Conservation (phyloP, 2,113 vertebrate genomes). For the Nyctibius bracteatus region DNA sequence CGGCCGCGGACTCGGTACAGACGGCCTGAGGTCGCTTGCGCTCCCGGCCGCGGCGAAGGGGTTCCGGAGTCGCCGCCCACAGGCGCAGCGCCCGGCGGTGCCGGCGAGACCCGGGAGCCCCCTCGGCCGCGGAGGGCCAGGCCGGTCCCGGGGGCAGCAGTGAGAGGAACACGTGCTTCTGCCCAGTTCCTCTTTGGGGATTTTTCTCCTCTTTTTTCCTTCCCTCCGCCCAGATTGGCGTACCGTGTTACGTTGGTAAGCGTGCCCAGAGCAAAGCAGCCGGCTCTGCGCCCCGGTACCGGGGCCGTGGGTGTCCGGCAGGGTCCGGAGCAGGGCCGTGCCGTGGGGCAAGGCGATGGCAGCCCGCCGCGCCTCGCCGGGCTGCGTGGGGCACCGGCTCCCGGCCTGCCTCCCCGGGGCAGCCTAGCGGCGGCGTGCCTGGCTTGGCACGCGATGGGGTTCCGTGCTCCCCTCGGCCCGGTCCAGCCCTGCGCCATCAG, state of each 20-base stretch:
- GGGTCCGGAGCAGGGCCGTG: not conserved
- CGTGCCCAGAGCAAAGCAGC: not conserved
- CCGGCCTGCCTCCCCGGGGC: fast-evolving
- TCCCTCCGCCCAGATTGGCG: fast-evolving
- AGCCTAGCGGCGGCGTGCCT: not conserved
- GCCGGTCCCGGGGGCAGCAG: not conserved
- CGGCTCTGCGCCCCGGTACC: too few species aligned
- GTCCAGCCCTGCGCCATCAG: not conserved
- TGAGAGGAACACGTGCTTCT: not conserved
- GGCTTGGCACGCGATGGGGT: fast-evolving
- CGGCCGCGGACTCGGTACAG: too few species aligned
- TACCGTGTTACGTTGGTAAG: not conserved
- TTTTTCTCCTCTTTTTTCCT: not conserved
- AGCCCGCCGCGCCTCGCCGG: fast-evolving
- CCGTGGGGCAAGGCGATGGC: fast-evolving
- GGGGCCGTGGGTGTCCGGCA: not conserved
- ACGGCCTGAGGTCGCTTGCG: too few species aligned
- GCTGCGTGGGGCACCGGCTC: fast-evolving
- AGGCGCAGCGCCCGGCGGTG: fast-evolving
- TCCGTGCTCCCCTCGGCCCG: fast-evolving
- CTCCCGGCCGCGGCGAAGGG: not conserved
- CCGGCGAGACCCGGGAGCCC: too few species aligned
- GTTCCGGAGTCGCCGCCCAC: fast-evolving
- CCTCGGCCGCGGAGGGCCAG: too few species aligned
- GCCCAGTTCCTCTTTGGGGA: not conserved